These are phyloP conservation scores for Eupsilia transversa DNA, from an alignment of 2,888 invertebrate species.

Conservation along the genomic window DNA sequence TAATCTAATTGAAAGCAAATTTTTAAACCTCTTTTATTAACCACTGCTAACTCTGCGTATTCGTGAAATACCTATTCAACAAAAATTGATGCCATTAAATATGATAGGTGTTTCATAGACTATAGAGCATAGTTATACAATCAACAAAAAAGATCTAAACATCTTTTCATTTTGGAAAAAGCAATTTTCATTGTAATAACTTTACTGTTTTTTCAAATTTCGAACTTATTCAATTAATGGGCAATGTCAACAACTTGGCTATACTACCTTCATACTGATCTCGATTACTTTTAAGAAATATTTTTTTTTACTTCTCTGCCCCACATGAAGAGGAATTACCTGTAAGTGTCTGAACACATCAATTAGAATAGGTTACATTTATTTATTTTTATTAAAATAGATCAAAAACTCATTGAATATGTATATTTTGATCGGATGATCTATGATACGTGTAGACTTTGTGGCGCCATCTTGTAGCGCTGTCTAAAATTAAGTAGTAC, in stretches of 20 bases:
- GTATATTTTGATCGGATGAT: conserved; percentile 49
- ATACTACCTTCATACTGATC: neutral
- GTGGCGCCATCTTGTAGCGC: conserved; percentile 23
- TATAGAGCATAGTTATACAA: neutral
- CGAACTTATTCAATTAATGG: too few relatives aligned
- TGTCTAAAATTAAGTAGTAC: neutral
- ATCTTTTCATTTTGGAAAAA: neutral
- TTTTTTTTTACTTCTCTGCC: conserved; percentile 54
- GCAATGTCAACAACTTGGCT: neutral
- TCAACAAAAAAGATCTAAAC: neutral
- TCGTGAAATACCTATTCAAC: neutral
- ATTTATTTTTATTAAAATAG: conserved; percentile 65
- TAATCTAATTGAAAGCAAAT: neutral
- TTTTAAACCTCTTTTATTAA: neutral
- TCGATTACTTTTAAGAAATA: neutral
- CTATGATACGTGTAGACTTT: conserved; percentile 24
- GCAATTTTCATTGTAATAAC: neutral
- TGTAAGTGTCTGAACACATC: conserved; percentile 77
- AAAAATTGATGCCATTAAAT: conserved; percentile 4
- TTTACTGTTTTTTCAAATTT: neutral
- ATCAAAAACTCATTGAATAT: conserved; percentile 68
- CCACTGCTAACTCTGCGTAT: neutral
- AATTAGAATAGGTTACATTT: conserved; percentile 67
- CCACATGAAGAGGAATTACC: conserved; percentile 65
- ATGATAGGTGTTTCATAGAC: neutral